These are phyloP conservation scores for Cyprinodon diabolis DNA, from an alignment of 2,797 vertebrate genomes.

Conservation along the genomic window DNA sequence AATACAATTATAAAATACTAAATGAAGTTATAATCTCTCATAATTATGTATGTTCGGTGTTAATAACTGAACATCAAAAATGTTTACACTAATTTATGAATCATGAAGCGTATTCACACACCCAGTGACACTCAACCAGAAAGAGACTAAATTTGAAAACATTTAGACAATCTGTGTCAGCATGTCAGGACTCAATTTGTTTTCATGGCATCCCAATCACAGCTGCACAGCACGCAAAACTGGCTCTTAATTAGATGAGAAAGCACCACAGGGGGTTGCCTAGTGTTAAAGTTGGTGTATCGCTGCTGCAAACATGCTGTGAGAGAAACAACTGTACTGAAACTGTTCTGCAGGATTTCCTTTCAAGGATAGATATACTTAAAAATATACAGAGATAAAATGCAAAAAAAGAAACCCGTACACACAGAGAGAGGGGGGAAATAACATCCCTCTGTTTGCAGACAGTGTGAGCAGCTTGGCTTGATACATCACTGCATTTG, in stretches of 20 bases:
- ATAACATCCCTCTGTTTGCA: slow-evolving; percentile 28
- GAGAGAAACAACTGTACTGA: slow-evolving; percentile 13
- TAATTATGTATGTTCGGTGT: neutral
- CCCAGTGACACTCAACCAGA: slow-evolving; percentile 7
- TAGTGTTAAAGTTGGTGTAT: slow-evolving; percentile 18
- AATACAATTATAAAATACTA: neutral
- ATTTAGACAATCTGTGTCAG: slow-evolving; percentile 45
- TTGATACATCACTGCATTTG: slow-evolving; percentile 60
- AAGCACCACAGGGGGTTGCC: slow-evolving; percentile 41
- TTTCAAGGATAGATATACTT: slow-evolving; percentile 21
- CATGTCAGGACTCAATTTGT: slow-evolving; percentile 42
- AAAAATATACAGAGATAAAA: slow-evolving; percentile 28
- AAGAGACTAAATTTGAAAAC: slow-evolving; percentile 9
- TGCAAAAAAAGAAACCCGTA: neutral
- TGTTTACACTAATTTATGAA: slow-evolving; percentile 5
- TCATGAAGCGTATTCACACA: neutral
- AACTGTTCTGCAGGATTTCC: slow-evolving; percentile 45
- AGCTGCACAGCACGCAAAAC: slow-evolving; percentile 57
- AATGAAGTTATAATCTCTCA: neutral
- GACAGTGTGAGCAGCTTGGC: slow-evolving; percentile 33
- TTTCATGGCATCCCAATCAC: slow-evolving; percentile 39
- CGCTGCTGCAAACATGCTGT: slow-evolving; percentile 38
- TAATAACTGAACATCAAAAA: neutral
- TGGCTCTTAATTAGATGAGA: slow-evolving; percentile 62
- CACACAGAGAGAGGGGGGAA: neutral